These are phyloP conservation scores for Thyatira batis DNA, from an alignment of 2,888 invertebrate species.

Conservation along the genomic window DNA sequence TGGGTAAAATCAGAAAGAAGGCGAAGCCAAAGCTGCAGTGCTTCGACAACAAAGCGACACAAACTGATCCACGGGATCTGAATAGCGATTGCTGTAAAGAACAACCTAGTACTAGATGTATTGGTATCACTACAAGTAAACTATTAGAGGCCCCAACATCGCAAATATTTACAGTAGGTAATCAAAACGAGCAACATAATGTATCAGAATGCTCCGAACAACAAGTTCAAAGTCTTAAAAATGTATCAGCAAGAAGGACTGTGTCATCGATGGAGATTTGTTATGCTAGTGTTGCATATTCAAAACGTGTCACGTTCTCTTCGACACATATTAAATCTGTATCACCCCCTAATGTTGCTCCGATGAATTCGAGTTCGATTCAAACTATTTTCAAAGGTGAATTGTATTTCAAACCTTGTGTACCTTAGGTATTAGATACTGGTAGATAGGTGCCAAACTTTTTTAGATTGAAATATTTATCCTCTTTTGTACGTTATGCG, in stretches of 20 bases:
- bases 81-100: neutral
- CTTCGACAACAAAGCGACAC: slow-evolving; percentile 22
- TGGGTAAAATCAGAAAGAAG: slow-evolving; percentile 44
- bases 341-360: slow-evolving; percentile 23
- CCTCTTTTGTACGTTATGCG: no score
- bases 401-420: no score
- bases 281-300: slow-evolving; percentile 42
- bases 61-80: slow-evolving; percentile 21
- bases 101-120: neutral
- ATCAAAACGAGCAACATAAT: neutral
- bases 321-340: slow-evolving; percentile 39
- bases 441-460: no score
- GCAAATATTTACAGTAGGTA: neutral
- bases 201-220: neutral
- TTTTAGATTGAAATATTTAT: no score
- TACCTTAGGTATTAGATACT: no score
- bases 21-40: slow-evolving; percentile 9
- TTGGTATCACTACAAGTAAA: neutral
- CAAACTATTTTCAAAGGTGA: slow-evolving; percentile 68
- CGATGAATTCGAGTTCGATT: slow-evolving; percentile 40
- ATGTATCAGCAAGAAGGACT: slow-evolving; percentile 26
- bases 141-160: neutral
- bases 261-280: slow-evolving; percentile 55
- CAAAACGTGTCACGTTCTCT: slow-evolving; percentile 47
- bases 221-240: neutral